Evolutionary conservation across 2,888 invertebrate genomes (phyloP).

Genomic region (Tipula helvola): DNA sequence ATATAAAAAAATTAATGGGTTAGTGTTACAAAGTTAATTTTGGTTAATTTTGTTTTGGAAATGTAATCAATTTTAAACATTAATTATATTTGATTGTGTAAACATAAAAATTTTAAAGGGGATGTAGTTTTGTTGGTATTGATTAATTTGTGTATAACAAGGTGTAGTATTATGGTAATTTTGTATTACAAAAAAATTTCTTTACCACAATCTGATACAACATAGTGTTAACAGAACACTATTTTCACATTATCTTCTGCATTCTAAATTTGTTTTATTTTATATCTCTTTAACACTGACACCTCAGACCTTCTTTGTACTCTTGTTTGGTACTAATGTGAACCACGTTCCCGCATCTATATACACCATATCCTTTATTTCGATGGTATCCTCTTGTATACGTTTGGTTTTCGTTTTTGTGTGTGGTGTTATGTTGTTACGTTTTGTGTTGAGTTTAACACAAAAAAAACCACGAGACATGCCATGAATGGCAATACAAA

Average conservation of each 20-base stretch:
- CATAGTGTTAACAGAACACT: neutral
- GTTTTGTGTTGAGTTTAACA: neutral
- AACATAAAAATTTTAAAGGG: neutral
- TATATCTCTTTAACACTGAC: neutral
- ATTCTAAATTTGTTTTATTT: neutral
- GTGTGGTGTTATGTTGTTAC: neutral
- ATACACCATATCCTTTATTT: neutral
- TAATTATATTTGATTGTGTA: neutral
- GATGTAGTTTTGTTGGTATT: neutral
- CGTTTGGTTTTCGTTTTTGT: neutral
- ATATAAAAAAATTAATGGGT: neutral
- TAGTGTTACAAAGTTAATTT: neutral
- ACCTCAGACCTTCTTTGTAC: neutral
- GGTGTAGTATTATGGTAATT: neutral
- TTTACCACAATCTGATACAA: neutral
- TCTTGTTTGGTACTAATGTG: neutral
- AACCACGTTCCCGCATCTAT: neutral
- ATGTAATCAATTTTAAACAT: conserved; percentile 4
- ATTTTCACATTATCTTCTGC: neutral
- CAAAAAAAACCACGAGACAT: neutral
- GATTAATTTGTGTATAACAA: neutral
- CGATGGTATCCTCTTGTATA: neutral
- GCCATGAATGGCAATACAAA: neutral
- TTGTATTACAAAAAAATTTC: neutral
- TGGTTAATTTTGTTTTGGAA: neutral